These are phyloP conservation scores for Puffinus mauretanicus DNA, from an alignment of 2,113 vertebrate species.

Conservation along the genomic window DNA sequence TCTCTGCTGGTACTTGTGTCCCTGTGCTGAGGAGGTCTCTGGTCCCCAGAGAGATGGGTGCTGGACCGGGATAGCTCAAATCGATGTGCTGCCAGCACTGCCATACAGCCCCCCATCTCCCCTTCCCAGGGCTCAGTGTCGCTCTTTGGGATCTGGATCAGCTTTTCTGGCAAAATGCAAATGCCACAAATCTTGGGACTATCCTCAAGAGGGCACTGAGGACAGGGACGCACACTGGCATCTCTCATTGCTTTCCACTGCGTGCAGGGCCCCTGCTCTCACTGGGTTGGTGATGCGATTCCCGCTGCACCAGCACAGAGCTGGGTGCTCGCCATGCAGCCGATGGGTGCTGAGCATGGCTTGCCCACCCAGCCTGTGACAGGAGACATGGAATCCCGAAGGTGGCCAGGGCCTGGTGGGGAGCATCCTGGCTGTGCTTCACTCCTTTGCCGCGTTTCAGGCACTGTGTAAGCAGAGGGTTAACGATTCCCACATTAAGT, in stretches of 20 bases:
- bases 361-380: background rate
- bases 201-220: background rate
- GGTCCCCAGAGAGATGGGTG: background rate
- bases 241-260: background rate
- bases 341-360: background rate
- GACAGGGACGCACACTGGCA: background rate
- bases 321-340: background rate
- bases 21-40: fast-evolving
- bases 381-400: fast-evolving
- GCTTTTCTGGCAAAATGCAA: background rate
- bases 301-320: background rate
- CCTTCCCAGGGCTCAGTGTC: background rate
- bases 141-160: background rate
- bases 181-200: background rate
- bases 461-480: constrained; percentile 18
- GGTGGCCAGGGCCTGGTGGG: background rate
- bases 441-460: fast-evolving
- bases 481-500: constrained; percentile 66
- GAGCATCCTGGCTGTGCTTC: fast-evolving
- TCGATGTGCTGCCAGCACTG: background rate
- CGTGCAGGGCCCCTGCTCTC: fast-evolving
- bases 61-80: fast-evolving
- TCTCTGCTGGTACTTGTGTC: background rate
- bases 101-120: background rate
- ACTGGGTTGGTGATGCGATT: fast-evolving